Percentiles rank a stretch among this genome's conserved stretches.
Conservation (phyloP, 2,888 invertebrate species). For the Nasonovia ribisnigri region DNA sequence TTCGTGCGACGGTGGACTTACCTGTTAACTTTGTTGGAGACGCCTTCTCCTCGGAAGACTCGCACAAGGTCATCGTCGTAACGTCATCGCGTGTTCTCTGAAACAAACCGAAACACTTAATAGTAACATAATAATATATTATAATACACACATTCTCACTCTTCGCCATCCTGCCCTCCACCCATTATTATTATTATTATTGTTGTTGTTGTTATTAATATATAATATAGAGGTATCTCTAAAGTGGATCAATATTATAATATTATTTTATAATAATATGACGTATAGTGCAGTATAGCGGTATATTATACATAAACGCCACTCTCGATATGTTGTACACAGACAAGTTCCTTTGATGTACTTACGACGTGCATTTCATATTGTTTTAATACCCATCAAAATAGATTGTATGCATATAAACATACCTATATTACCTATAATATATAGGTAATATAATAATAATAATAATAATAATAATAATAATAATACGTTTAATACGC, state of each 20-base stretch:
- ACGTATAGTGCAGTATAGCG: neutral
- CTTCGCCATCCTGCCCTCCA: neutral
- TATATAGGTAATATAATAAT: neutral
- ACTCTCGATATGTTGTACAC: neutral
- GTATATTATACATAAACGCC: neutral
- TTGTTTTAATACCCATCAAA: neutral
- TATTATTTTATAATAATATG: neutral
- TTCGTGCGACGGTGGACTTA: neutral
- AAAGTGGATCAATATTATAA: neutral
- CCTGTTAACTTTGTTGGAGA: conserved; percentile 48
- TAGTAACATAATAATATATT: neutral
- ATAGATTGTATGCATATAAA: neutral
- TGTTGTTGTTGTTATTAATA: neutral
- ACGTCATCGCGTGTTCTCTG: conserved; percentile 56
- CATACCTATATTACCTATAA: neutral
- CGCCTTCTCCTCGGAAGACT: conserved; percentile 57
- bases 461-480: no score
- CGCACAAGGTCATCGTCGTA: conserved; percentile 57
- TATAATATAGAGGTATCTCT: neutral
- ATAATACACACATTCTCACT: neutral
- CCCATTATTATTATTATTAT: neutral
- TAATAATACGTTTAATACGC: neutral
- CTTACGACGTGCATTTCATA: neutral
- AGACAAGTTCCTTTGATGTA: conserved; percentile 4
- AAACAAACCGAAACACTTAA: neutral